Evolutionary conservation across 1,140 invertebrate genomes (phyloP), one percentile per base, ranked within the genome.

Genomic region (Agrilus planipennis): DNA sequence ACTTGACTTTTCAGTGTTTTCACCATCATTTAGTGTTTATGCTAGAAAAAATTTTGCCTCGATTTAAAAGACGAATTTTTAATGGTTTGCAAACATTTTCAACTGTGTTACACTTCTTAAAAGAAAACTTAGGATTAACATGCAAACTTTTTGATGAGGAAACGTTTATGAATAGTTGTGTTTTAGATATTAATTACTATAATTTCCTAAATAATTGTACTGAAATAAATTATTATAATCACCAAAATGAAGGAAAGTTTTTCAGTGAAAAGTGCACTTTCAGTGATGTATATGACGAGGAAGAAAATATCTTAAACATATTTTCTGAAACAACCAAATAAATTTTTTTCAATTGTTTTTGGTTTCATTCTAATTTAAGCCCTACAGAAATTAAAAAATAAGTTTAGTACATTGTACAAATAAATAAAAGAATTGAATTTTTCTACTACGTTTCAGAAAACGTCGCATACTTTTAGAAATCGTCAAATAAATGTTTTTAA

Each of bases 21-120:
- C 91, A 95, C 66, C 88, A 93, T 60, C 91, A 95, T 68, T 70
- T 95, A 35, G 84, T 89, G 30, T 92, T 90, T 57, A 96, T 96
- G 92, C 64, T 89, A 49, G 85, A 90, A 60, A 83, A 81, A 63
- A 55, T 82, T 27, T 66, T 92, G 44, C 67, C 73, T 4, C 81
- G 76, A 49, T 60, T 71, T 32, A 72, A 86, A 53, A 76, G 81
- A 49, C 60, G 72, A 46, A 61, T 78, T 34, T 91, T 93, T 57
- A 94, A 93, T 67, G 72, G 72, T 46, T 64, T 93, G 17, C 73
- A 70, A 42, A 76, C 67, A 44, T 80, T 76, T 47, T 59, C 74
- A 37, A 67, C 72, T 44, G 81, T 91, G 3, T 65, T 88, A 31
- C 61, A 76, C 17, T 92, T 79, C 69, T 62, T 93, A 42, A 50